Evolutionary conservation across 2,888 invertebrate species (phyloP), one percentile per base, ranked within the genome.

Genomic region (Ennomos erosarius): DNA sequence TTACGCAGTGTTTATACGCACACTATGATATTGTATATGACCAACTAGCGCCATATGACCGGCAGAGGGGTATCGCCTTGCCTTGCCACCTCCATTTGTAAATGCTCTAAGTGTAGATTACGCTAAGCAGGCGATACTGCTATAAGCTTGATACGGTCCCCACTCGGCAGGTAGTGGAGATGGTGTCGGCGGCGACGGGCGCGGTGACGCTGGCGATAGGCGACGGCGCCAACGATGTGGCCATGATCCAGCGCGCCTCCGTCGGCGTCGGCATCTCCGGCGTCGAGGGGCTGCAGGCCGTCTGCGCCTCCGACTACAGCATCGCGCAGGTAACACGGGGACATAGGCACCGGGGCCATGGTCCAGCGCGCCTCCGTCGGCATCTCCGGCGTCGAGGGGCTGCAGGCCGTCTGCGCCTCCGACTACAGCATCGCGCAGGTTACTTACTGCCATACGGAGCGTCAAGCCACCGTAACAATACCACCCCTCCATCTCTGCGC

Each of bases 191-290:
- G 47, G 95, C 96, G 75, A 98, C 98, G 1, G 95, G 96, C 64
- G 94, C 96, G 1, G 97, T 99, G 11, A 98, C 98, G 42, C 90
- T 99, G 71, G 98, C 99, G 0, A 98, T 99, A 73, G 99, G 99
- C 4, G 99, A 99, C 87, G 99, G 99, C 10, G 99, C 99, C 63
- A 99, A 99, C 86, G 99, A 99, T 90, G 99, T 99, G 55, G 99
- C 99, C 33, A 99, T 99, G 99, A 99, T 99, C 68, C 97, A 97
- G 86, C 98, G 99, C 79, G 99, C 99, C 1, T 96, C 98, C 84
- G 99, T 99, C 37, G 99, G 99, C 53, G 97, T 99, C 60, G 99
- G 97, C 70, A 99, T 99, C 81, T 98, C 98, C 42, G 99, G 99
- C 42, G 97, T 97, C 10, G 99, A 99, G 92, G 99, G 99, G n/a